These are phyloP conservation scores for Drosophila engyochracea DNA, from an alignment of 2,888 invertebrate genomes.

Conservation along the genomic window DNA sequence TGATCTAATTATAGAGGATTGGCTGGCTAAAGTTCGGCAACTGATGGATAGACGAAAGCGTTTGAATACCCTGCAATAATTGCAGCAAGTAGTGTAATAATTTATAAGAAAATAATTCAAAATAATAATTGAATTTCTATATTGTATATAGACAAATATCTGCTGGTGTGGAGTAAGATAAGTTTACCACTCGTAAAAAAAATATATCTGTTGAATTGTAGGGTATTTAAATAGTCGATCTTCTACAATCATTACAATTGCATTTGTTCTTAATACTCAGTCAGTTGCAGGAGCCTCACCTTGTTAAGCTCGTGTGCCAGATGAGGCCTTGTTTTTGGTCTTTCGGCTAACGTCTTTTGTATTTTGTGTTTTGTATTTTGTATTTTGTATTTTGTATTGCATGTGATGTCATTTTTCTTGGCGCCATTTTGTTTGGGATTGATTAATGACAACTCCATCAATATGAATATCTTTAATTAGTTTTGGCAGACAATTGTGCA, in stretches of 20 bases:
- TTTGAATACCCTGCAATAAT: background rate
- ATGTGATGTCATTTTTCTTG: constrained; percentile 69
- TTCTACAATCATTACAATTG: constrained; percentile 11
- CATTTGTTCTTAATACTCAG: constrained; percentile 34
- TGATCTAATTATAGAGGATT: background rate
- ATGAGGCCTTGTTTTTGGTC: constrained; percentile 43
- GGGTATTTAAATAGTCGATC: constrained; percentile 31
- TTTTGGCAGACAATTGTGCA: constrained; percentile 34
- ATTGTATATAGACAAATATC: background rate
- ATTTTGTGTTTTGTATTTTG: constrained; percentile 1
- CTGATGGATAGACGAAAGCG: background rate
- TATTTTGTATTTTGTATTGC: constrained; percentile 2
- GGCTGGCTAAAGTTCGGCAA: background rate
- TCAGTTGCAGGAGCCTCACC: constrained; percentile 59
- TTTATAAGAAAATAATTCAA: background rate
- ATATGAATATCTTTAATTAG: constrained; percentile 48
- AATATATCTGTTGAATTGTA: background rate
- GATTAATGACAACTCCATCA: constrained; percentile 67
- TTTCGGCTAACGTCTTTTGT: constrained; percentile 16
- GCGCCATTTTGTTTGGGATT: constrained; percentile 74
- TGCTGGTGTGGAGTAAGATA: no score
- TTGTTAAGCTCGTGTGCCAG: constrained; percentile 30
- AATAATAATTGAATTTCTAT: background rate
- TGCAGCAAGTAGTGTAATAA: background rate
- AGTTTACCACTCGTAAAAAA: background rate